Evolutionary conservation across 2,113 vertebrate species (phyloP), one percentile per base, ranked within the genome.

Genomic region (Thunnus maccoyii): DNA sequence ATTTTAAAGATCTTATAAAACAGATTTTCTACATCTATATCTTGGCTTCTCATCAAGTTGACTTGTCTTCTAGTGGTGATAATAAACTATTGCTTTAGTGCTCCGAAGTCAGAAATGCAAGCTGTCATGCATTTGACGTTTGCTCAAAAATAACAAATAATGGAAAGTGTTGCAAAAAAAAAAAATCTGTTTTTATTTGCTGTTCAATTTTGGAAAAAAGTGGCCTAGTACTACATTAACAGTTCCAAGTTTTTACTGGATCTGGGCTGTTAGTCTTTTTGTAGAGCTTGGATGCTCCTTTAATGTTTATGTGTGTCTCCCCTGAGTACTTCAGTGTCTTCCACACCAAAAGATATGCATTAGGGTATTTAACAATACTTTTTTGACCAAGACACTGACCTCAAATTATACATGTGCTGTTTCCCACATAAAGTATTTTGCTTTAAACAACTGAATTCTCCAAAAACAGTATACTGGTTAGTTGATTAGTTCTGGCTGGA

Each of bases 51-150:
- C 48, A 54, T 85, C 69, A 78, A 71, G 25, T 73, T 83, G 73
- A 76, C 46, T 54, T 83, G 73, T 76, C 46, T 54, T 69, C 65
- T 27, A 68, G 79, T 50, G 3, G 25, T 55, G 79, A 70, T 64
- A 73, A 76, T 69, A 80, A 80, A 67, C 32, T 76, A 44, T 41
- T 25, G 68, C n/a, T 51, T 57, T 15, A 46, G 25, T 44, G 11
- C 44, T 63, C 73, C 73, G 22, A 72, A 41, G 76, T 83, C 51
- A 69, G 63, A 75, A 81, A 76, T 50, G 27, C 71, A 91, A 72
- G 68, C 80, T 89, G 87, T 83, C 61, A 68, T 36, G 82, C 62
- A 79, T 83, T 75, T 52, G 73, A 80, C 55, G 71, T 85, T 83
- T 83, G 48, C 30, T 65, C 61, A 69, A 61, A 80, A 75, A 78